These are phyloP conservation scores for Cyanistes caeruleus DNA, from an alignment of 2,113 vertebrate genomes.

Conservation along the genomic window DNA sequence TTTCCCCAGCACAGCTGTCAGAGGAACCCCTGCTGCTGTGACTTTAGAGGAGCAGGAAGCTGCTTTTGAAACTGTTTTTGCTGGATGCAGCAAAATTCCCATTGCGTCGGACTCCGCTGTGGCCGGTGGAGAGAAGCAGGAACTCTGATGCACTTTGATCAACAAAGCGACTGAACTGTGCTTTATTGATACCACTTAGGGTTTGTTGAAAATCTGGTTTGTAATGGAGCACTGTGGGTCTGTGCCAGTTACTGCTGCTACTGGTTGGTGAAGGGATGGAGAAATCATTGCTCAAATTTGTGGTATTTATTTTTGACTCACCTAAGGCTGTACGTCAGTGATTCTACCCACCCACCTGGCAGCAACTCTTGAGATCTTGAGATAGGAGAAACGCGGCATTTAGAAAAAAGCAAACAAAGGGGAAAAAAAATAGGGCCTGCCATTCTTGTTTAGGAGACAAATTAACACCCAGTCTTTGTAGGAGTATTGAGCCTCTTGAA, in stretches of 20 bases:
- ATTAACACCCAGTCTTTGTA: not conserved
- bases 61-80: slow-evolving; percentile 87
- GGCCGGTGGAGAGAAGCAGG: slow-evolving; percentile 77
- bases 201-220: slow-evolving; percentile 47
- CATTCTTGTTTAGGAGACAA: not conserved
- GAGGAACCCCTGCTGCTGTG: slow-evolving; percentile 45
- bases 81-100: slow-evolving; percentile 72
- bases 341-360: slow-evolving; percentile 23
- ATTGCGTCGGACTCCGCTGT: slow-evolving; percentile 46
- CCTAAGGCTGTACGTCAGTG: slow-evolving; percentile 42
- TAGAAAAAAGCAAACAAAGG: not conserved
- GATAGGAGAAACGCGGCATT: not conserved
- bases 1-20: slow-evolving; percentile 32
- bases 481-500: not conserved
- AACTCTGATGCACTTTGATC: slow-evolving; percentile 77
- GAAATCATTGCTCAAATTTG: not conserved
- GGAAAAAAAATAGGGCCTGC: not conserved
- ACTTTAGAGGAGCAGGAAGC: slow-evolving; percentile 78
- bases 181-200: slow-evolving; percentile 41
- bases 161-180: slow-evolving; percentile 37
- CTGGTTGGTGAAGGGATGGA: slow-evolving; percentile 27
- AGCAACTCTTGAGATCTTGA: not conserved
- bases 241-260: slow-evolving; percentile 64
- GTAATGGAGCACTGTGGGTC: slow-evolving; percentile 57
- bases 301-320: slow-evolving; percentile 36